Evolutionary conservation across 1,140 invertebrate genomes (phyloP), one percentile per base, ranked within the genome.

Genomic region (Aphelenchoides fujianensis): DNA sequence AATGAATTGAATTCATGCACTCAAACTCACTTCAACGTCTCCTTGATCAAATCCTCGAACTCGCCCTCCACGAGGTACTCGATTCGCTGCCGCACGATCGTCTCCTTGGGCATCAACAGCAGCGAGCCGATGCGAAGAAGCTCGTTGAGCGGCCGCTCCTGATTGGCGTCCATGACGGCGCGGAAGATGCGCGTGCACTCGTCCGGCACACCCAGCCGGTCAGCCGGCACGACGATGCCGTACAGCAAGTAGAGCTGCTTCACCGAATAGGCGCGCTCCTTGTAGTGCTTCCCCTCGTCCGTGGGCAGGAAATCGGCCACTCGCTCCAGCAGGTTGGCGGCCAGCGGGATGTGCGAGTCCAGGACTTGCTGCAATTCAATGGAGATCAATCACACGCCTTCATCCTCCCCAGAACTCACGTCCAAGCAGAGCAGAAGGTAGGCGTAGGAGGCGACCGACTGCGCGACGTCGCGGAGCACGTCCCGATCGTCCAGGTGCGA

Each of bases 1-100:
- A 48, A 48, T 48, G 41, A 48, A 48, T 23, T 48, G 41, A n/a
- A n/a, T n/a, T n/a, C n/a, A n/a, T n/a, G n/a, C n/a, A n/a, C 41
- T 48, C 41, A 12, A 48, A 48, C 41, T 48, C 23, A 48, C 41
- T 48, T 48, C 41, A 48, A 48, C 23, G 19, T 59, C 5, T 59
- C 23, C 5, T 59, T 19, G 19, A 59, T 19, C 19, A 30, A 5
- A 59, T 16, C 34, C 5, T 19, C 19, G 27, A 23, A 5, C 7
- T 19, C 55, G 5, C 34, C 34, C 19, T 59, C 5, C 27, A 59
- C 23, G 5, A 59, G 34, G 5, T 23, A 59, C 5, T 5, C 5
- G 34, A 59, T 59, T 5, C 5, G 19, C 34, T 59, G 55, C 28
- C 5, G 28, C 12, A 59, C 19, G 5, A 59, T 19, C 5, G 28